phyloP scores from a whole-genome alignment of 2,113 vertebrate genomes.

The Spermophilus dauricus region DNA sequence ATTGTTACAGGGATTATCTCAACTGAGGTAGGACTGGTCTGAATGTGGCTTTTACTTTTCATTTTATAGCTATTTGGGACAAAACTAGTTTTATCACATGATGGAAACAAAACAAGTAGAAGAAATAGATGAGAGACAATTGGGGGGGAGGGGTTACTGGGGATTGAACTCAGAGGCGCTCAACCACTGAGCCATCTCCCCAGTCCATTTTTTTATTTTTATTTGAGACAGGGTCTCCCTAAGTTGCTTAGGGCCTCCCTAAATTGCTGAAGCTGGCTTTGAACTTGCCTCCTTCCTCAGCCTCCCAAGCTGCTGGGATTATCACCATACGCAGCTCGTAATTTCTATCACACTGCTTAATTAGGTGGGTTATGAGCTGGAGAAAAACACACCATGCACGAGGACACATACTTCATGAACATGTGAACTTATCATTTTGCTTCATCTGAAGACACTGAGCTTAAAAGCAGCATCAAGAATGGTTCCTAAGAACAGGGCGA shows the following conservation, averaged over 20 bases:
- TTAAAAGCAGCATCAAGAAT: background rate
- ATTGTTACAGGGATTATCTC: background rate
- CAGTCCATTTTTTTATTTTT: too few relatives aligned
- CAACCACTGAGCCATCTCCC: too few relatives aligned
- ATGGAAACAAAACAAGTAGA: background rate
- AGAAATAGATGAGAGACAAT: background rate
- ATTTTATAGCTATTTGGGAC: background rate
- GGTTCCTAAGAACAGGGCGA: background rate
- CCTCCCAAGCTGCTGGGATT: too few relatives aligned
- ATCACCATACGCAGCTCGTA: too few relatives aligned
- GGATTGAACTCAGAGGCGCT: too few relatives aligned
- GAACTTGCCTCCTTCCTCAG: too few relatives aligned
- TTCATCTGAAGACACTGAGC: background rate
- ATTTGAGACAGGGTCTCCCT: too few relatives aligned
- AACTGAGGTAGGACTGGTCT: background rate
- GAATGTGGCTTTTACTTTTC: background rate
- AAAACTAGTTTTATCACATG: background rate
- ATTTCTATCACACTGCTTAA: background rate
- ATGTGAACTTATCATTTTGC: background rate
- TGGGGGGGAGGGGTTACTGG: too few relatives aligned
- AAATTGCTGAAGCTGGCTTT: too few relatives aligned
- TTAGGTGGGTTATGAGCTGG: background rate
- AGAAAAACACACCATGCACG: background rate
- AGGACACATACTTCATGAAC: background rate
- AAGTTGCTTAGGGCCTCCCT: too few relatives aligned